Percentiles rank a stretch among this genome's conserved stretches.
phyloP scores from a whole-genome alignment of 2,797 vertebrate species.

The Anguilla pacifica region DNA sequence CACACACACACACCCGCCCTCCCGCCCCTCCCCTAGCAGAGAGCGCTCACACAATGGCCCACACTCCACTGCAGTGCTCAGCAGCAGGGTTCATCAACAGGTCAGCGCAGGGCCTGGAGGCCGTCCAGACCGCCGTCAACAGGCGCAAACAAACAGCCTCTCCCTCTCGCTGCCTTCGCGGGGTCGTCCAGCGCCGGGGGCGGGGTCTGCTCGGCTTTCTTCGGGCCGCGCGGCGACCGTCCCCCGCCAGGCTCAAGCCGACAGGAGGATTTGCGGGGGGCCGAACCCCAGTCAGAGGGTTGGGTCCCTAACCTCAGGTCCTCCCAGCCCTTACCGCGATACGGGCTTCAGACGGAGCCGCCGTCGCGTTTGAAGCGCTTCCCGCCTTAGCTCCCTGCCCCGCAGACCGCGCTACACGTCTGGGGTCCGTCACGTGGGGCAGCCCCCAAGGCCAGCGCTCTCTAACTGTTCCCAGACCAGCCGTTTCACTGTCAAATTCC shows the following conservation, averaged over 20 bases:
- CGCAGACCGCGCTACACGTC: neutral
- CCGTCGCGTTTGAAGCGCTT: neutral
- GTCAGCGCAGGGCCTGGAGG: constrained; percentile 84
- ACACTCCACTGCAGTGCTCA: constrained; percentile 70
- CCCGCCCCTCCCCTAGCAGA: constrained; percentile 47
- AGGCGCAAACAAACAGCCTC: constrained; percentile 68
- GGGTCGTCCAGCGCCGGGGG: constrained; percentile 28
- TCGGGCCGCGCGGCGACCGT: neutral
- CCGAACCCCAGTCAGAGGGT: neutral
- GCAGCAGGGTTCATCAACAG: constrained; percentile 88
- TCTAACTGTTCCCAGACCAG: neutral
- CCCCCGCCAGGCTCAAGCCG: constrained; percentile 36
- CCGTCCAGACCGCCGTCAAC: constrained; percentile 84
- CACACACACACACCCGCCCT: constrained; percentile 18
- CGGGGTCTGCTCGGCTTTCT: constrained; percentile 30
- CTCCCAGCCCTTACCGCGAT: neutral
- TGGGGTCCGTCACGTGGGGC: constrained; percentile 22
- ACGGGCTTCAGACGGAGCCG: neutral
- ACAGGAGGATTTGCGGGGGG: constrained; percentile 38
- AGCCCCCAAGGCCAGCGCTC: neutral
- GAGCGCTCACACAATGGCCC: constrained; percentile 52
- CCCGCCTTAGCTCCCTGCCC: too few relatives aligned
- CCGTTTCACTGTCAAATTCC: neutral
- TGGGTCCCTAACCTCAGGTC: neutral
- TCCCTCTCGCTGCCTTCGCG: constrained; percentile 47